A percentile compares a stretch with the other conserved stretches of the same genome.
These are phyloP conservation scores for Ischnus inquisitorius DNA, from an alignment of 2,888 invertebrate species.

Conservation along the genomic window DNA sequence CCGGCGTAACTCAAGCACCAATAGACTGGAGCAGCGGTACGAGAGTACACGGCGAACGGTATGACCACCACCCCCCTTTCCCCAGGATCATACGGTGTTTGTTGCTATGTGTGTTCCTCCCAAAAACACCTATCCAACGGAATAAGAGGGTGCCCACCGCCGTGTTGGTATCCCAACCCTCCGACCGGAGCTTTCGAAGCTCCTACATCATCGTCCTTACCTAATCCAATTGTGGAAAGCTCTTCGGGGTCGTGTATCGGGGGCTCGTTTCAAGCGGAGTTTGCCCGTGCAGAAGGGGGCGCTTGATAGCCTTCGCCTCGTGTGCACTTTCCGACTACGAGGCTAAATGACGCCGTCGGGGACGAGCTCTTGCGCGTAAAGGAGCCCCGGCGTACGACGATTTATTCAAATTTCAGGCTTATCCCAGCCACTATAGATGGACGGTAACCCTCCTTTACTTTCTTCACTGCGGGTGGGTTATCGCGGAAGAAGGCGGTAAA, in stretches of 20 bases:
- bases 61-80: slow-evolving; percentile 9
- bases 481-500: slow-evolving; percentile 61
- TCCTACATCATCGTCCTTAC: slow-evolving; percentile 65
- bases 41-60: slow-evolving; percentile 8
- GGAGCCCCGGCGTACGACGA: slow-evolving; percentile 63
- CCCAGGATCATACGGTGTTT: neutral
- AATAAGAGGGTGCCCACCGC: slow-evolving; percentile 17
- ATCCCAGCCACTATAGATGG: slow-evolving; percentile 54
- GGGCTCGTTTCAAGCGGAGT: slow-evolving; percentile 51
- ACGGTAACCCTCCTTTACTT: slow-evolving; percentile 52
- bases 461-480: slow-evolving; percentile 23
- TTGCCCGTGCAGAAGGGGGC: slow-evolving; percentile 35
- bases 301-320: slow-evolving; percentile 40
- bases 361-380: slow-evolving; percentile 46
- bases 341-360: slow-evolving; percentile 69
- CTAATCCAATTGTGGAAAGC: slow-evolving; percentile 68
- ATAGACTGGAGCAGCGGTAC: slow-evolving; percentile 19
- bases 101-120: neutral
- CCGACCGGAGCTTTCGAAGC: slow-evolving; percentile 44
- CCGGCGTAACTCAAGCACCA: slow-evolving; percentile 19
- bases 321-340: slow-evolving; percentile 66
- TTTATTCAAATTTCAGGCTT: slow-evolving; percentile 70
- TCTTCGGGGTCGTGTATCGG: slow-evolving; percentile 66
- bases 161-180: neutral
- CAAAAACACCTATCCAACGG: slow-evolving; percentile 40